These are phyloP conservation scores for Gymnocephalus cernua DNA, from an alignment of 2,113 vertebrate species.

Conservation along the genomic window DNA sequence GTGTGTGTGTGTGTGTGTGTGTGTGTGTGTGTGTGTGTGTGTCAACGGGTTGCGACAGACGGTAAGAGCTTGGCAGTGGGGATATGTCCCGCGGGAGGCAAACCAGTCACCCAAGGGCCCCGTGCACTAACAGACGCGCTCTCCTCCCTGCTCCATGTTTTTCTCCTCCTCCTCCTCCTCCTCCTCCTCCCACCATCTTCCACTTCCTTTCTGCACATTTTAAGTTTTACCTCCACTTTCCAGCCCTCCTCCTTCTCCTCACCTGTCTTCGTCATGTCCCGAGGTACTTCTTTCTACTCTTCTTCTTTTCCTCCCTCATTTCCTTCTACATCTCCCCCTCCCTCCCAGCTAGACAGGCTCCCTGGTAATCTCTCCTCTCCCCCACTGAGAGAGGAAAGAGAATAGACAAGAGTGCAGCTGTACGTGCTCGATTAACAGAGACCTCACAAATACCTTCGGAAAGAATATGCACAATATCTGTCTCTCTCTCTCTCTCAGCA, in stretches of 20 bases:
- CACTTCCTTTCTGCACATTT: conserved; percentile 7
- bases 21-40: conserved; percentile 46
- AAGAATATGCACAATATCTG: conserved; percentile 28
- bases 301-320: conserved; percentile 27
- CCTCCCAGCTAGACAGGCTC: conserved; percentile 58
- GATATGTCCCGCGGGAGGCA: conserved; percentile 56
- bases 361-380: conserved; percentile 75
- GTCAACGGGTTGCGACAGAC: conserved; percentile 75
- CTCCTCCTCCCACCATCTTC: neutral
- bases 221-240: conserved; percentile 3
- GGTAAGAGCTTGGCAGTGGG: conserved; percentile 78
- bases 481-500: neutral
- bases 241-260: conserved; percentile 26
- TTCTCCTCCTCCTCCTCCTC: neutral
- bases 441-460: conserved; percentile 72
- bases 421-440: conserved; percentile 66
- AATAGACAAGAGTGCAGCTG: conserved; percentile 60
- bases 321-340: conserved; percentile 36
- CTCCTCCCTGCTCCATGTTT: conserved; percentile 37
- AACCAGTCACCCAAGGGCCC: conserved; percentile 89
- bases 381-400: conserved; percentile 68
- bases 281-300: conserved; percentile 6
- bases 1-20: conserved; percentile 46
- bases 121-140: conserved; percentile 73
- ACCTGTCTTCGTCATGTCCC: conserved; percentile 23